Percentiles rank a stretch among this genome's conserved stretches.
Evolutionary conservation across 1,140 invertebrate species (phyloP).

Genomic region (Brachionus calyciflorus): DNA sequence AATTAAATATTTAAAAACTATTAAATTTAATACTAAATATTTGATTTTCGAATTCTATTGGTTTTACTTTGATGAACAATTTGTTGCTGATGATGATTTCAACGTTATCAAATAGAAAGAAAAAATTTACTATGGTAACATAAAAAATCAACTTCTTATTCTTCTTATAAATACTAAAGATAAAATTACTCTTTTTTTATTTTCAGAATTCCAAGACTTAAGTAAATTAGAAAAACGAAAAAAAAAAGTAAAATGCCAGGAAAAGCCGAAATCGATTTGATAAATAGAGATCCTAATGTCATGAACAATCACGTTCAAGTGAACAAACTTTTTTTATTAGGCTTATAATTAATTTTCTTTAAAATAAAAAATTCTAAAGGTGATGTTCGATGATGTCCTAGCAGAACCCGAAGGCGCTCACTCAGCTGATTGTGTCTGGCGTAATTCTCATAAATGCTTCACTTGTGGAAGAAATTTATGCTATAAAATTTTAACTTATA

Average conservation of each 20-base stretch:
- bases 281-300: conserved; percentile 18
- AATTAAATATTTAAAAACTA: neutral
- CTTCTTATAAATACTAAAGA: too few relatives aligned
- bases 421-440: neutral
- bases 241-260: conserved; percentile 28
- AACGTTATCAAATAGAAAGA: neutral
- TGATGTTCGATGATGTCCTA: conserved; percentile 43
- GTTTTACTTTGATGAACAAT: too few relatives aligned
- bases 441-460: conserved; percentile 4
- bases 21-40: too few relatives aligned
- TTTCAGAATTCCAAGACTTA: too few relatives aligned
- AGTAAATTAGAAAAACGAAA: too few relatives aligned
- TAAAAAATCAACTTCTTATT: too few relatives aligned
- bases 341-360: too few relatives aligned
- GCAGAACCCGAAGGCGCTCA: conserved; percentile 42
- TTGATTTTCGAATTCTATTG: too few relatives aligned
- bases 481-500: conserved; percentile 37
- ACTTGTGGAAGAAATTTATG: conserved; percentile 41
- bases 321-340: too few relatives aligned
- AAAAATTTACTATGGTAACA: neutral
- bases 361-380: neutral
- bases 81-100: too few relatives aligned
- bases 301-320: conserved; percentile 40
- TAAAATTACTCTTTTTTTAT: too few relatives aligned
- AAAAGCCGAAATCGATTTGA: conserved; percentile 14